Conservation (phyloP, 2,888 invertebrate species). For the Caenorhabditis wallacei region DNA sequence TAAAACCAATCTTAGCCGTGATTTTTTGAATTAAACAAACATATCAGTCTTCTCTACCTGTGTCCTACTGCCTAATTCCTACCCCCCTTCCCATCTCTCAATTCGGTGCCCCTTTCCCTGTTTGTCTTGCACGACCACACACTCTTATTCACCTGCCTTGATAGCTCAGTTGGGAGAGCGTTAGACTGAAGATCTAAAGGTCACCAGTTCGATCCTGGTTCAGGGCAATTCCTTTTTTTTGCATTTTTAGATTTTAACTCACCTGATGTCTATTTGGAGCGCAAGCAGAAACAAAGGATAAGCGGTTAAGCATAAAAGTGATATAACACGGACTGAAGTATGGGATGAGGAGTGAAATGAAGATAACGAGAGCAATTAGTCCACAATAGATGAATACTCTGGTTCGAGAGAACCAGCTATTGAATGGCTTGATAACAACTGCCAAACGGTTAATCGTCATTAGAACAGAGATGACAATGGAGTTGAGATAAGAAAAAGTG, state of each 20-base stretch:
- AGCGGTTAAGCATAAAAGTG: not conserved
- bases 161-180: conserved; percentile 83
- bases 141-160: conserved; percentile 44
- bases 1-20: too few species aligned
- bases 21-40: too few species aligned
- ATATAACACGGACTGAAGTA: conserved; percentile 26
- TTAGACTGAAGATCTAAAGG: conserved; percentile 83
- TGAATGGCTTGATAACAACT: not conserved
- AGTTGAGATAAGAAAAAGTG: conserved; percentile 18
- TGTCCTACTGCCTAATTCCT: not conserved
- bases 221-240: conserved; percentile 74
- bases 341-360: conserved; percentile 28
- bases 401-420: not conserved
- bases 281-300: conserved; percentile 31
- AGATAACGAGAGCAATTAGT: conserved; percentile 3
- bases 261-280: conserved; percentile 42
- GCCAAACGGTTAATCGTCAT: conserved; percentile 6
- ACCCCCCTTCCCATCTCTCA: not conserved
- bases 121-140: not conserved
- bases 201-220: conserved; percentile 83
- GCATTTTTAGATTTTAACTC: conserved; percentile 10
- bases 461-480: conserved; percentile 1
- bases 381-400: conserved; percentile 24
- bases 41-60: too few species aligned
- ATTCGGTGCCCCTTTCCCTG: not conserved